Evolutionary conservation across 2,888 invertebrate species (phyloP).

Genomic region (Agelastica alni): DNA sequence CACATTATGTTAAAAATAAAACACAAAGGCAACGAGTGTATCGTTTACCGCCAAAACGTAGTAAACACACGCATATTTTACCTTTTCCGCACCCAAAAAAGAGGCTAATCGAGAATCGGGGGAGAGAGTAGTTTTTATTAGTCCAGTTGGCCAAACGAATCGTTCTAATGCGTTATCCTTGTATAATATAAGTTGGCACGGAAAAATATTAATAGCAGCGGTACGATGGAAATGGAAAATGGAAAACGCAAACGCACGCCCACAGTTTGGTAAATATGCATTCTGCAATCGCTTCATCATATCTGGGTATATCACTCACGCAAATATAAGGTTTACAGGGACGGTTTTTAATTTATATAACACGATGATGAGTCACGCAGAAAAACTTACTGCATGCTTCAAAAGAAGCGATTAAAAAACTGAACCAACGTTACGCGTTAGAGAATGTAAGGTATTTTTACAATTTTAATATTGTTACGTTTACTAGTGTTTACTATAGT

Average conservation of each 20-base stretch:
- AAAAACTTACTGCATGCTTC: too few relatives aligned
- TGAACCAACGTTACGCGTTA: too few relatives aligned
- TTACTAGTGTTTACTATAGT: too few relatives aligned
- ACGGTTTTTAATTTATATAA: too few relatives aligned
- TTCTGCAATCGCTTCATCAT: constrained; percentile 21
- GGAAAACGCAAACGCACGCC: constrained; percentile 13
- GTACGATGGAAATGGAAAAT: not conserved
- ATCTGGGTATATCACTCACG: constrained; percentile 12
- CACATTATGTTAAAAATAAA: too few relatives aligned
- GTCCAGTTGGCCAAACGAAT: not conserved
- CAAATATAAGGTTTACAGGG: constrained; percentile 1
- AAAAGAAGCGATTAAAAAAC: too few relatives aligned
- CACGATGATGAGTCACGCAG: too few relatives aligned
- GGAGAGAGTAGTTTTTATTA: not conserved
- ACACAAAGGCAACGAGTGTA: not conserved
- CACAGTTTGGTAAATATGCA: constrained; percentile 21
- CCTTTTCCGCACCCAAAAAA: not conserved
- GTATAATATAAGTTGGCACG: not conserved
- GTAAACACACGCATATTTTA: not conserved
- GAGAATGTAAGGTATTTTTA: too few relatives aligned
- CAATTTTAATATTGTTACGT: too few relatives aligned
- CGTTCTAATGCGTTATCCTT: not conserved
- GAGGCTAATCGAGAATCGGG: not conserved
- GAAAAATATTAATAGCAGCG: not conserved
- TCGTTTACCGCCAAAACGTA: not conserved